Evolutionary conservation across 2,888 invertebrate genomes (phyloP), one percentile per base, ranked within the genome.

Genomic region (Parasteatoda lunata): DNA sequence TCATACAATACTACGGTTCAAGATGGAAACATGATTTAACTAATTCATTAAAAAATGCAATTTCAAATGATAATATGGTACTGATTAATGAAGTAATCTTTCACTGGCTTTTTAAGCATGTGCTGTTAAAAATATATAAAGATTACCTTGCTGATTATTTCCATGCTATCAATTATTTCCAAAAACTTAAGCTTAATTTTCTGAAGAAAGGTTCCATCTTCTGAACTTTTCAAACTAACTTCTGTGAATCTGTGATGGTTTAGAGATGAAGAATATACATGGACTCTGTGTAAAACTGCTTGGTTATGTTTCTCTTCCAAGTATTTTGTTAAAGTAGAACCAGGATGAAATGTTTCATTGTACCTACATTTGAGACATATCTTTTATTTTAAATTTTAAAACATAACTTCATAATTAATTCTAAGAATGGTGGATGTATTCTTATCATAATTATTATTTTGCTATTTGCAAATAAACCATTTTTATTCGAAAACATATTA

Each of bases 321-420:
- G 49, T 81, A 64, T 69, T 84, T 84, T 5, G 54, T 84, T 13
- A 88, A 54, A 11, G 45, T 49, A 64, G 88, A 84, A 4, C 66
- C 64, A 48, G 84, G 68, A 64, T 84, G 76, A 69, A 81, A 84
- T 9, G 84, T 88, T 77, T 80, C 81, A 70, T 88, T 88, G 64
- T 81, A 77, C 49, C 88, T 88, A 51, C 9, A 78, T 64, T 3
- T 49, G 65, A 72, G 71, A 64, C 8, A 48, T 30, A 30, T 30
- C 30, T 30, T 30, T 30, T 30, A 30, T 30, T 30, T 30, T 30
- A 30, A 30, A 30, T 30, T 30, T 30, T 30, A 30, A 30, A 30
- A 30, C 2, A 2, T 30, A 30, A 30, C 30, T 30, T 30, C 0
- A 30, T 30, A 2, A 30, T 30, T 30, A 2, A 30, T 30, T 30